Base-by-base conservation (phyloP, 2,888 invertebrate species). In the Tanypteryx hageni region DNA sequence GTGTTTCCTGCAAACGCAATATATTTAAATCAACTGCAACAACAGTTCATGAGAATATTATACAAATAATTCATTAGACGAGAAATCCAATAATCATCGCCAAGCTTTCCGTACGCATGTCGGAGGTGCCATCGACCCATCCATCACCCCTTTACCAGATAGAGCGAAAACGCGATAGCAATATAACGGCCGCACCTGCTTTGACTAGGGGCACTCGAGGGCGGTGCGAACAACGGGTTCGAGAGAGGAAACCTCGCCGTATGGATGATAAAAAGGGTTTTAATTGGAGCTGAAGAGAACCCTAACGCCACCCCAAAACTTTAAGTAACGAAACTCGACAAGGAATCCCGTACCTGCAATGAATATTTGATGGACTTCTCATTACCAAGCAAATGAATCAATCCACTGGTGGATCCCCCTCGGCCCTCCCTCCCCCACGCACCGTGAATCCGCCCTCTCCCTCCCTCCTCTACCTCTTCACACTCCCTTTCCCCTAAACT, bases 281-380 rank as follows among this genome's bases (percentile, higher is more conserved):
- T 64, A 14, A 64, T 64, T 64, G 64, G 14, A 64, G n/a, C 14
- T 7, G 64, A 64, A 64, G 64, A 64, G 11, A 64, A 44, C 1
- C 44, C 44, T 44, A 44, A 44, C 22, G 3, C 11, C n/a, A 44
- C 31, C 11, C 13, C 8, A 31, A 13, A 7, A 27, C 31, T 82
- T 82, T 82, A 82, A 82, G 31, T 44, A 82, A 58, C 10, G 85
- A 58, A 57, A 56, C 9, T 11, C 7, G 13, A 14, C 22, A 16
- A 85, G 85, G 58, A 18, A 22, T 22, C 58, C 22, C n/a, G 57
- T 22, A n/a, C 85, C n/a, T 22, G 57, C 85, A 13, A 22, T 27
- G 59, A 85, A 85, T 85, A 85, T 85, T 59, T 85, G 14, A 85
- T 58, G n/a, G 58, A 85, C 58, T 22, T 58, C 85, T 11, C 85